Percentiles rank a stretch among this genome's conserved stretches.
phyloP scores from a whole-genome alignment of 2,888 invertebrate genomes.

The Pollenia angustigena region DNA sequence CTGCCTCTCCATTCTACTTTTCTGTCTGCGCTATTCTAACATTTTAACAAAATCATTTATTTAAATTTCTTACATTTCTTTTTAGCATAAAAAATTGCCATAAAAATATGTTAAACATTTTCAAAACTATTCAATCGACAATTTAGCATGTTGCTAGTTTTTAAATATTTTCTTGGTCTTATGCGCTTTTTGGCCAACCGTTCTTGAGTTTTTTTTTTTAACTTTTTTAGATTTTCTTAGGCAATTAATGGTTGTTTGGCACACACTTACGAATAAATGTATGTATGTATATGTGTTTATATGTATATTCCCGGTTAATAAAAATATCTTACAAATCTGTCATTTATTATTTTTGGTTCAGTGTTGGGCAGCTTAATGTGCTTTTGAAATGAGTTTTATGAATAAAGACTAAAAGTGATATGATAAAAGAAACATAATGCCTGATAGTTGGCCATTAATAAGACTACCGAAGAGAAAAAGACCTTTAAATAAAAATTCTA shows the following conservation, averaged over 20 bases:
- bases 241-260: constrained; percentile 64
- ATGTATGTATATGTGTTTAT: neutral
- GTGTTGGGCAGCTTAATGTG: constrained; percentile 18
- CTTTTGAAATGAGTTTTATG: constrained; percentile 28
- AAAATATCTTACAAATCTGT: constrained; percentile 47
- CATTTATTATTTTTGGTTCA: constrained; percentile 48
- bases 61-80: constrained; percentile 65
- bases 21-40: constrained; percentile 7
- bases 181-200: constrained; percentile 12
- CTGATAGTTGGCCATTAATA: constrained; percentile 57
- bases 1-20: neutral
- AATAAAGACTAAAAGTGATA: constrained; percentile 39
- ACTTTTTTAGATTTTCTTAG: constrained; percentile 8
- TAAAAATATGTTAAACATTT: constrained; percentile 70
- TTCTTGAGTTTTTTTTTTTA: neutral
- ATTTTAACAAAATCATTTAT: constrained; percentile 67
- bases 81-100: constrained; percentile 68
- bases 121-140: constrained; percentile 50
- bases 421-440: constrained; percentile 19
- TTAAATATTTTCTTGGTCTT: constrained; percentile 2
- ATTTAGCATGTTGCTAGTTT: constrained; percentile 55
- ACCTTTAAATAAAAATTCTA: too few relatives aligned
- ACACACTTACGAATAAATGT: constrained; percentile 35
- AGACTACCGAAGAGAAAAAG: constrained; percentile 1
- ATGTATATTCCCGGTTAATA: neutral